Percentiles rank a stretch among this genome's conserved stretches.
Conservation (phyloP, 2,888 invertebrate genomes). For the Sesia bembeciformis region DNA sequence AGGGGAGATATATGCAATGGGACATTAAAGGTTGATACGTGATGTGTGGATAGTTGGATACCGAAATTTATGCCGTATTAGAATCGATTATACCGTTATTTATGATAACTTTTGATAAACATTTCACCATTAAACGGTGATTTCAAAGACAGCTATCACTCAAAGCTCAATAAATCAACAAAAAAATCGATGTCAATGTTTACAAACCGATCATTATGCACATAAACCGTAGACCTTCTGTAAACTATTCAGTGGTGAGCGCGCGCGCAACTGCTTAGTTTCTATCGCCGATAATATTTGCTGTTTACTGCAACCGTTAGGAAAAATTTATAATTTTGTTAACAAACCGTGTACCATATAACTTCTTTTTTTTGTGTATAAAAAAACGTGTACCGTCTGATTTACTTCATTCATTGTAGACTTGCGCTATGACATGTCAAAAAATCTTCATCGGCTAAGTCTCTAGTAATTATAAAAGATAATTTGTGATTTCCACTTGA, state of each 20-base stretch:
- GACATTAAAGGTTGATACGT: no score
- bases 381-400: no score
- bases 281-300: background rate
- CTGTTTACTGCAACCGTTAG: background rate
- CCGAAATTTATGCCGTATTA: no score
- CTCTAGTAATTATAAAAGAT: no score
- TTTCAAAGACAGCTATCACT: slow-evolving; percentile 5
- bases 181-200: slow-evolving; percentile 7
- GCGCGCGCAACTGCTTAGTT: background rate
- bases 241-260: background rate
- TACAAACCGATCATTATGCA: slow-evolving; percentile 1
- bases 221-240: background rate
- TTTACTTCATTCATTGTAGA: no score
- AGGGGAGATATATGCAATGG: no score
- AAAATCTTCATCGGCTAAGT: no score
- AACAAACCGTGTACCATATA: no score
- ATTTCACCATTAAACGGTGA: slow-evolving; percentile 5
- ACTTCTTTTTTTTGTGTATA: slow-evolving; percentile 1
- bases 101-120: background rate
- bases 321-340: background rate
- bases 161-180: slow-evolving; percentile 7
- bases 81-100: background rate
- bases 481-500: no score
- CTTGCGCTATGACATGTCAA: no score
- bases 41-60: no score